phyloP scores from a whole-genome alignment of 2,888 invertebrate genomes.

The Netelia melanura region DNA sequence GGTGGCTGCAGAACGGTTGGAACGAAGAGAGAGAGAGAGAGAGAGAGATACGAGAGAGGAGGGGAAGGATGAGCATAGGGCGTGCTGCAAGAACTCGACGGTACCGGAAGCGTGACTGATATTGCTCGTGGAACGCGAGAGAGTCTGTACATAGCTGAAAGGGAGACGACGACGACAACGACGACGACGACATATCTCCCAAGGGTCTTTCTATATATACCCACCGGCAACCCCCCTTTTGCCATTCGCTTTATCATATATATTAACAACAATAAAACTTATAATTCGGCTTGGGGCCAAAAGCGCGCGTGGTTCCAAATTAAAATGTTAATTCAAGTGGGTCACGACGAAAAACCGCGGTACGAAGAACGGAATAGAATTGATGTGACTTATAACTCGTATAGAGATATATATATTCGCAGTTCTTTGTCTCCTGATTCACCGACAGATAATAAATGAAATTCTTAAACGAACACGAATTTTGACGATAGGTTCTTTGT shows the following conservation, averaged over 20 bases:
- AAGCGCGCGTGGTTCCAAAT: constrained; percentile 66
- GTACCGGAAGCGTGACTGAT: constrained; percentile 72
- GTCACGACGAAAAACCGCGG: constrained; percentile 15
- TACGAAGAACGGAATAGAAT: constrained; percentile 17
- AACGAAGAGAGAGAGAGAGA: not conserved
- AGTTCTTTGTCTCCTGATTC: not conserved
- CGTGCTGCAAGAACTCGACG: constrained; percentile 65
- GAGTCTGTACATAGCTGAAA: constrained; percentile 35
- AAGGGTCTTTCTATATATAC: constrained; percentile 59
- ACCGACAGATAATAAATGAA: not conserved
- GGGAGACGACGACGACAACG: constrained; percentile 61
- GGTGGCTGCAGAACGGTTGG: constrained; percentile 30
- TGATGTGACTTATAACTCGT: constrained; percentile 13
- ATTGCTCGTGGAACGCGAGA: constrained; percentile 69
- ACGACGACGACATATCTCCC: constrained; percentile 60
- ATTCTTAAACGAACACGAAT: not conserved
- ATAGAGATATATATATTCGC: not conserved
- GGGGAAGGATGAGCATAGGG: constrained; percentile 46
- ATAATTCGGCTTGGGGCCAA: constrained; percentile 68
- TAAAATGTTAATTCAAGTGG: constrained; percentile 74
- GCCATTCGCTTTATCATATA: constrained; percentile 74
- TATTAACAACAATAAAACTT: constrained; percentile 77
- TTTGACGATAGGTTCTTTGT: too few relatives aligned
- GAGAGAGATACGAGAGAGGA: too few relatives aligned
- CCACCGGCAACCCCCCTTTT: constrained; percentile 34